Conservation (phyloP, 2,797 vertebrate species). For the Rhinichthys osculus region DNA sequence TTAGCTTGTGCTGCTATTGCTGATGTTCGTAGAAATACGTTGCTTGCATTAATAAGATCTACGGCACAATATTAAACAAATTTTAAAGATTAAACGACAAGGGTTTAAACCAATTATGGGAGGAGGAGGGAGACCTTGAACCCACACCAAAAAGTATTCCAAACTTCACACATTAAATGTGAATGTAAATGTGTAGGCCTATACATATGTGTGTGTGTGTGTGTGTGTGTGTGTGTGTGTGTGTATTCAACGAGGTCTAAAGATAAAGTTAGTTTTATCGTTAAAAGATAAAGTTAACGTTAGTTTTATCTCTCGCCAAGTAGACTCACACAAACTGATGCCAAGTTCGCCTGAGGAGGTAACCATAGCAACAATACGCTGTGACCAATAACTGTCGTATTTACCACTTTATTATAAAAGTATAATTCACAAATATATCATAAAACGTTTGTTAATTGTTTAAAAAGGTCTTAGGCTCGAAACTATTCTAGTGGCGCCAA, state of each 20-base stretch:
- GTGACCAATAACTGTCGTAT: neutral
- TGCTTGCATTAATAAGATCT: neutral
- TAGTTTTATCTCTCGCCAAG: neutral
- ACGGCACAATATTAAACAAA: neutral
- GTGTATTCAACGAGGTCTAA: neutral
- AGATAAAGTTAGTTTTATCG: neutral
- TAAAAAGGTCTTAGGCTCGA: neutral
- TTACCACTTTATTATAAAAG: neutral
- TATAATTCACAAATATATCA: neutral
- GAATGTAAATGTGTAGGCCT: neutral
- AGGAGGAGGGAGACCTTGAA: neutral
- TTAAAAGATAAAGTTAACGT: neutral
- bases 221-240: too few species aligned
- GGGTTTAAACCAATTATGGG: neutral
- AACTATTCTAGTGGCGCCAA: neutral
- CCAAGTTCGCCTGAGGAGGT: neutral
- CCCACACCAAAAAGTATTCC: neutral
- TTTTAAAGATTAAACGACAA: neutral
- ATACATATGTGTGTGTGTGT: neutral
- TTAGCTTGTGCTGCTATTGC: neutral
- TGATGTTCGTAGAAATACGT: neutral
- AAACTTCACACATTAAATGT: neutral
- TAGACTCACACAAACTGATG: neutral
- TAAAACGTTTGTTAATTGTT: neutral
- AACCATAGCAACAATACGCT: slow-evolving; percentile 1